phyloP scores from a whole-genome alignment of 2,888 invertebrate species.

The Tetropium fuscum region DNA sequence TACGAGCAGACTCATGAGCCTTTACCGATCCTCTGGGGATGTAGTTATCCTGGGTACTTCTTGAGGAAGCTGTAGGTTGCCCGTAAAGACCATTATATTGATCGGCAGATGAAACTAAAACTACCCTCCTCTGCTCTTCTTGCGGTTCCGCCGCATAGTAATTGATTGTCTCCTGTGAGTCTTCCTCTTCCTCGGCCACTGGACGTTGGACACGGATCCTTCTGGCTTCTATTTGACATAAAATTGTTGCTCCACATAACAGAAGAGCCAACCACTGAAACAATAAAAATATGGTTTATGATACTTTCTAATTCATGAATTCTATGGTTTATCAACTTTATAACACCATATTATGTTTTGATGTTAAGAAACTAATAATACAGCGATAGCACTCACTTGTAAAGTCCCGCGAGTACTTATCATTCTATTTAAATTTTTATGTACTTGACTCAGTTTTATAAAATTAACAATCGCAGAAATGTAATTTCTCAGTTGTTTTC shows the following conservation, averaged over 20 bases:
- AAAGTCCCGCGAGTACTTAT: no score
- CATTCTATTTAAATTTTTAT: no score
- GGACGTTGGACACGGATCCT: constrained; percentile 68
- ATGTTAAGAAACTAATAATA: no score
- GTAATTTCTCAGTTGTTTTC: no score
- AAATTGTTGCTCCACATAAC: constrained; percentile 48
- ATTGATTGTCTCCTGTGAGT: constrained; percentile 65
- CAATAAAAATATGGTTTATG: constrained; percentile 4
- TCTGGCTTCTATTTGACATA: constrained; percentile 62
- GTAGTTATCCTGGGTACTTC: constrained; percentile 58
- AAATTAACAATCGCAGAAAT: no score
- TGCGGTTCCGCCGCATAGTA: constrained; percentile 65
- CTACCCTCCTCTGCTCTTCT: constrained; percentile 59
- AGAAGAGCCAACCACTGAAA: constrained; percentile 56
- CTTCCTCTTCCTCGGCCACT: constrained; percentile 59
- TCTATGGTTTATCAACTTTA: no score
- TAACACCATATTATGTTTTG: no score
- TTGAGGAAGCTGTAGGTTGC: constrained; percentile 61
- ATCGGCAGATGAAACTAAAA: constrained; percentile 57
- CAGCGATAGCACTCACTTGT: no score
- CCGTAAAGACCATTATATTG: constrained; percentile 66
- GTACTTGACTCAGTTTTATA: no score
- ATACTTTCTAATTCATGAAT: no score
- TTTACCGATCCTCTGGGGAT: constrained; percentile 55
- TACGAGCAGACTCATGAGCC: constrained; percentile 62